These are phyloP conservation scores for Heliconius congener DNA, from an alignment of 1,140 invertebrate genomes.

Conservation along the genomic window DNA sequence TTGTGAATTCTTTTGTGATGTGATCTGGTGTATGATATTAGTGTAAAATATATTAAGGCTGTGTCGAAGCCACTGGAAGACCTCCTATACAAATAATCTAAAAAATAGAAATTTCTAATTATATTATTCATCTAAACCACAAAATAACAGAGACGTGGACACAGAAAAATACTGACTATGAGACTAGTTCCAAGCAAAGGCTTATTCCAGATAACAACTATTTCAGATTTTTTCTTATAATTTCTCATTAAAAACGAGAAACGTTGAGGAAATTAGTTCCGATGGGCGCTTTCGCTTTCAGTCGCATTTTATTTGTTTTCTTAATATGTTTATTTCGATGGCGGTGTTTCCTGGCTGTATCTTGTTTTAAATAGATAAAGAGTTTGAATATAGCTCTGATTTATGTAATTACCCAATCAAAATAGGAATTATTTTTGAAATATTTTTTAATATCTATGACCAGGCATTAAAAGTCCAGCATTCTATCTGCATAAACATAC, in stretches of 20 bases:
- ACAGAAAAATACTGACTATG: neutral
- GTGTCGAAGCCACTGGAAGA: too few relatives aligned
- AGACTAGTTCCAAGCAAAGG: neutral
- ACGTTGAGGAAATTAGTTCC: conserved; percentile 5
- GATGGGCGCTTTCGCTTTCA: neutral
- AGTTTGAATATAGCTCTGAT: neutral
- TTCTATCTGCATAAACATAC: too few relatives aligned
- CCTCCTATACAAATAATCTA: too few relatives aligned
- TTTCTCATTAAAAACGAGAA: neutral
- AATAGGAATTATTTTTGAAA: too few relatives aligned
- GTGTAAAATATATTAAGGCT: too few relatives aligned
- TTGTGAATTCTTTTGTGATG: too few relatives aligned
- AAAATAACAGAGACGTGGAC: neutral
- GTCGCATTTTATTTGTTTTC: neutral
- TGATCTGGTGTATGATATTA: too few relatives aligned
- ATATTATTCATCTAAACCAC: neutral
- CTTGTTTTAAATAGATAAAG: neutral
- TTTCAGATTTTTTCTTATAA: neutral
- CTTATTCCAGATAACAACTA: neutral
- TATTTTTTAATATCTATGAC: too few relatives aligned
- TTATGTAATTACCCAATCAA: too few relatives aligned
- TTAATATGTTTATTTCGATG: neutral
- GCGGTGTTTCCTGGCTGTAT: neutral
- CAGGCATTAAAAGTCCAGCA: too few relatives aligned
- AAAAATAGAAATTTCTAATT: too few relatives aligned